Conservation (phyloP, 2,113 vertebrate genomes). For the Eurypyga helias region DNA sequence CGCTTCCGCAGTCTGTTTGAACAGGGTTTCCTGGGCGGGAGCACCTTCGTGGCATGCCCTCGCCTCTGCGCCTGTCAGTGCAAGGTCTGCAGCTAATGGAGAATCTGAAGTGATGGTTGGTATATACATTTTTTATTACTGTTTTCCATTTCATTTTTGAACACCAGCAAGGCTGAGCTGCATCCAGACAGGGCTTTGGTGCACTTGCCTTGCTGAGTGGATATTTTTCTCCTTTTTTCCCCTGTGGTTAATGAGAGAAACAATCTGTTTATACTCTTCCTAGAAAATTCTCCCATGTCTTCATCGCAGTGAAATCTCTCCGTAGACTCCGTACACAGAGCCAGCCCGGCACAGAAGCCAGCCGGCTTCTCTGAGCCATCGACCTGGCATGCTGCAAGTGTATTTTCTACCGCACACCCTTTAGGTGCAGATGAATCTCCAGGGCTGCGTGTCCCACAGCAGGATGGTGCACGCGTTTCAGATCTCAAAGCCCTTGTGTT, state of each 20-base stretch:
- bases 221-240: neutral
- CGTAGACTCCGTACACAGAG: rapidly evolving
- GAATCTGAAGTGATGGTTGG: neutral
- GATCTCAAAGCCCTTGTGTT: neutral
- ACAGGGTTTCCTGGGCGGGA: neutral
- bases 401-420: neutral
- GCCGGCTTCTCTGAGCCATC: neutral
- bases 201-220: neutral
- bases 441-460: rapidly evolving
- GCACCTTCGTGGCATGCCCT: neutral
- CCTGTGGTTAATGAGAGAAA: neutral
- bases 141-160: conserved; percentile 33
- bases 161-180: conserved; percentile 9
- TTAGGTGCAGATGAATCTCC: neutral
- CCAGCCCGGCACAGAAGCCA: neutral
- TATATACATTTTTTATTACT: conserved; percentile 1
- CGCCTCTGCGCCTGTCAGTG: neutral
- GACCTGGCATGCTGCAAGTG: neutral
- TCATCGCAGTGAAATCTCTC: neutral
- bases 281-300: conserved; percentile 9
- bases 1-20: neutral
- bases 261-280: neutral
- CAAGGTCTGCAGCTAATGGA: neutral
- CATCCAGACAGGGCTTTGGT: conserved; percentile 20
- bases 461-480: neutral